phyloP scores from a whole-genome alignment of 2,797 vertebrate species.

The Macropodus opercularis region DNA sequence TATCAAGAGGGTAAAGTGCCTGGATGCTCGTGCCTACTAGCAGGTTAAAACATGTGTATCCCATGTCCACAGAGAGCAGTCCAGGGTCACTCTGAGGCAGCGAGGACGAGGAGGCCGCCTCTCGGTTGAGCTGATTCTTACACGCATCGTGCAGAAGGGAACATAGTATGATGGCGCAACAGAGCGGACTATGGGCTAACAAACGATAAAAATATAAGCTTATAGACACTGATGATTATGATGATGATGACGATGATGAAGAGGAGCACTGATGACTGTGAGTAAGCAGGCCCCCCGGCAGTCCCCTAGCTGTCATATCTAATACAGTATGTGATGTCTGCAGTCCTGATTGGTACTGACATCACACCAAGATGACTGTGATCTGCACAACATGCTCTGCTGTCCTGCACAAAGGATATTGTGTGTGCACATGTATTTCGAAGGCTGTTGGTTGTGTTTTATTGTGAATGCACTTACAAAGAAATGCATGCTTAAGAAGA shows the following conservation, averaged over 20 bases:
- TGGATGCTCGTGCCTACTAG: slow-evolving; percentile 40
- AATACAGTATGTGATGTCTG: slow-evolving; percentile 77
- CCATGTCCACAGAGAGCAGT: slow-evolving; percentile 30
- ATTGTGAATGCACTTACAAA: slow-evolving; percentile 40
- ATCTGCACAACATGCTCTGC: slow-evolving; percentile 81
- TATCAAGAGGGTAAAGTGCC: slow-evolving; percentile 50
- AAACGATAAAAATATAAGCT: slow-evolving; percentile 68
- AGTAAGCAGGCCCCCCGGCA: slow-evolving; percentile 81
- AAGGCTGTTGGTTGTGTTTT: slow-evolving; percentile 37
- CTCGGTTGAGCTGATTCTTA: slow-evolving; percentile 37
- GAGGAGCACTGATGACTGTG: slow-evolving; percentile 80
- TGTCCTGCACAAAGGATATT: slow-evolving; percentile 73
- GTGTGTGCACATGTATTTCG: slow-evolving; percentile 65
- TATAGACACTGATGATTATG: slow-evolving; percentile 77
- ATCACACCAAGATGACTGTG: slow-evolving; percentile 79
- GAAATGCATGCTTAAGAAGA: slow-evolving; percentile 36
- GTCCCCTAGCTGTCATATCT: slow-evolving; percentile 79
- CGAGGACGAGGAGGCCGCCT: slow-evolving; percentile 19
- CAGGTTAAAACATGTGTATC: slow-evolving; percentile 35
- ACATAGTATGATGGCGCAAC: slow-evolving; percentile 42
- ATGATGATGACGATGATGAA: slow-evolving; percentile 77
- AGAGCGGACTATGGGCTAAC: slow-evolving; percentile 36
- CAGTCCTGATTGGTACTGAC: slow-evolving; percentile 78
- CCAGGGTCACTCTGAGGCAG: slow-evolving; percentile 50
- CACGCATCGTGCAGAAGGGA: slow-evolving; percentile 33